phyloP scores from a whole-genome alignment of 1,140 invertebrate species.

The Pollicipes pollicipes region DNA sequence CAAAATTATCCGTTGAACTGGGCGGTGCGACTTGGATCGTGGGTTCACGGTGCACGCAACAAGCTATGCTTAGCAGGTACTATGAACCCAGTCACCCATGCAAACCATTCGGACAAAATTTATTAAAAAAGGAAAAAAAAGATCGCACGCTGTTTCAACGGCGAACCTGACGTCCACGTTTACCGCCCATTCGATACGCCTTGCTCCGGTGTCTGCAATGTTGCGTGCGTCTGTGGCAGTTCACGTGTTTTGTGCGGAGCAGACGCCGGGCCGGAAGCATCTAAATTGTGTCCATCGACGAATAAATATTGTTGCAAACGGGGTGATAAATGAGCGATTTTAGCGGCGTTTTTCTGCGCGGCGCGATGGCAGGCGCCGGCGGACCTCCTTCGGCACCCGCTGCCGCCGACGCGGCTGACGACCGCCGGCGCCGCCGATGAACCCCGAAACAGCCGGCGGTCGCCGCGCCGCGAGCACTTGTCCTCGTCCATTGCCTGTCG shows the following conservation, averaged over 20 bases:
- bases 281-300: neutral
- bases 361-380: neutral
- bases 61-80: too few relatives aligned
- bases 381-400: too few relatives aligned
- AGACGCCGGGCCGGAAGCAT: neutral
- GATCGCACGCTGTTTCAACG: too few relatives aligned
- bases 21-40: too few relatives aligned
- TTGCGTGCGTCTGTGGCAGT: neutral
- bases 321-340: neutral
- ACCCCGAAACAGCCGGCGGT: too few relatives aligned
- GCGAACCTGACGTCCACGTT: neutral
- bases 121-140: neutral
- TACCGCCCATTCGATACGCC: neutral
- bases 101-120: neutral
- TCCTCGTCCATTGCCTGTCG: constrained; percentile 1
- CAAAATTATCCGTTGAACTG: too few relatives aligned
- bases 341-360: neutral
- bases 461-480: neutral
- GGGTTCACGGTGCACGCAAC: too few relatives aligned
- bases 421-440: too few relatives aligned
- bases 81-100: neutral
- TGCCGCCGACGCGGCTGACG: neutral
- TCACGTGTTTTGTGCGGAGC: neutral
- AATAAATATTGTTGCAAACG: neutral
- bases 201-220: neutral